phyloP scores from a whole-genome alignment of 2,113 vertebrate genomes.

The Ammodytes marinus region DNA sequence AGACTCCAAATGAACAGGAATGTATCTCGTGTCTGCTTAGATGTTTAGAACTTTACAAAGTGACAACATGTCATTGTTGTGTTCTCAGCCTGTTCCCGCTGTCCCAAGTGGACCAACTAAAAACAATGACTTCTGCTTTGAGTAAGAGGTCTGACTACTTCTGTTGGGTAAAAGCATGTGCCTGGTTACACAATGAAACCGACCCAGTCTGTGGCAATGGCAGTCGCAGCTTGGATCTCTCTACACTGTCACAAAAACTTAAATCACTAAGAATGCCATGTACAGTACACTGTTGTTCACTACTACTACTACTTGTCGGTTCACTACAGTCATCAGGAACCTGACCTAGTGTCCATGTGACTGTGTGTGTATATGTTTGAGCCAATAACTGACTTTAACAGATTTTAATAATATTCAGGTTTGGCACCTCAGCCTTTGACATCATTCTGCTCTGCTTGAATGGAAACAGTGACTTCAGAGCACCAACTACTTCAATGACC shows the following conservation, averaged over 20 bases:
- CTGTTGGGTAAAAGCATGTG: background rate
- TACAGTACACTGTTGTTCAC: background rate
- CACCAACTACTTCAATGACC: slow-evolving; percentile 28
- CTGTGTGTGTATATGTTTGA: slow-evolving; percentile 17
- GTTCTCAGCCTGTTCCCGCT: background rate
- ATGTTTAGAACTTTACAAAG: background rate
- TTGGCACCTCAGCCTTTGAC: slow-evolving; percentile 62
- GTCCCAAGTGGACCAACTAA: too few relatives aligned
- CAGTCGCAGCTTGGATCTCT: background rate
- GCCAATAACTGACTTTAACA: slow-evolving; percentile 26
- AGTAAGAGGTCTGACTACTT: background rate
- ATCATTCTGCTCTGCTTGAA: slow-evolving; percentile 50
- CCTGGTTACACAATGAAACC: background rate
- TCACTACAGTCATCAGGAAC: background rate
- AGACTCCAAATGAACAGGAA: background rate
- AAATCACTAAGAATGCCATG: background rate
- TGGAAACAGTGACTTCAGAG: slow-evolving; percentile 72
- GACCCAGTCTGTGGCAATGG: too few relatives aligned
- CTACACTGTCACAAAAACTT: background rate
- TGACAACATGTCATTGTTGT: background rate
- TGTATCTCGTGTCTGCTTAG: background rate
- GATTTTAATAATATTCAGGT: slow-evolving; percentile 43
- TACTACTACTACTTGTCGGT: background rate
- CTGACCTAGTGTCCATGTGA: slow-evolving; percentile 19
- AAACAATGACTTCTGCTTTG: background rate